A percentile compares a stretch with the other conserved stretches of the same genome.
Evolutionary conservation across 2,888 invertebrate genomes (phyloP).

Genomic region (Ptychoptera albimana): DNA sequence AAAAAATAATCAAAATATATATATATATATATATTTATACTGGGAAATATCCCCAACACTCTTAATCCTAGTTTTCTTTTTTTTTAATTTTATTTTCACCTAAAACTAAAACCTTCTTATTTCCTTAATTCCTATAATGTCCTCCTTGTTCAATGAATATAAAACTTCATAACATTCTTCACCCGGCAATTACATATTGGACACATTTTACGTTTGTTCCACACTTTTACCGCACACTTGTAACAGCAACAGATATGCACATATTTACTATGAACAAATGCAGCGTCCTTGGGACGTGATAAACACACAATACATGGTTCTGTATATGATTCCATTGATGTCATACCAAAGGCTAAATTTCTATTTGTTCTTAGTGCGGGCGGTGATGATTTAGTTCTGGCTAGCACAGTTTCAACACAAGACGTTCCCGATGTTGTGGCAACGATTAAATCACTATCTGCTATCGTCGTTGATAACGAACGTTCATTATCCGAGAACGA

Average conservation of each 20-base stretch:
- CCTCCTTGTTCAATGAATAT: slow-evolving; percentile 23
- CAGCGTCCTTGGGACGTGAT: slow-evolving; percentile 44
- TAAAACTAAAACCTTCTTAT: too few relatives aligned
- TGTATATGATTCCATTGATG: not conserved
- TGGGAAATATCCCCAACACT: too few relatives aligned
- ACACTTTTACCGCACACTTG: slow-evolving; percentile 48
- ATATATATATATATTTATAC: too few relatives aligned
- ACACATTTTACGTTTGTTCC: slow-evolving; percentile 44
- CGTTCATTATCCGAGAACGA: not conserved
- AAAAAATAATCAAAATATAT: too few relatives aligned
- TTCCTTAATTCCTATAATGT: too few relatives aligned
- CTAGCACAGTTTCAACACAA: not conserved
- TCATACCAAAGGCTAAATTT: not conserved
- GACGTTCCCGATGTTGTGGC: not conserved
- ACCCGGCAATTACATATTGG: slow-evolving; percentile 54
- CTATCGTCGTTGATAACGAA: not conserved
- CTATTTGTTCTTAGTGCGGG: not conserved
- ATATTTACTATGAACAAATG: slow-evolving; percentile 48
- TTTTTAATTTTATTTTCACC: too few relatives aligned
- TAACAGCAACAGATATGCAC: slow-evolving; percentile 57
- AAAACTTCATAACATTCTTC: slow-evolving; percentile 46
- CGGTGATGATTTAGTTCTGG: not conserved
- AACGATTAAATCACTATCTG: not conserved
- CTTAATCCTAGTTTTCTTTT: too few relatives aligned
- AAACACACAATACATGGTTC: slow-evolving; percentile 42